phyloP scores from a whole-genome alignment of 2,888 invertebrate genomes.

The Sepiola atlantica region DNA sequence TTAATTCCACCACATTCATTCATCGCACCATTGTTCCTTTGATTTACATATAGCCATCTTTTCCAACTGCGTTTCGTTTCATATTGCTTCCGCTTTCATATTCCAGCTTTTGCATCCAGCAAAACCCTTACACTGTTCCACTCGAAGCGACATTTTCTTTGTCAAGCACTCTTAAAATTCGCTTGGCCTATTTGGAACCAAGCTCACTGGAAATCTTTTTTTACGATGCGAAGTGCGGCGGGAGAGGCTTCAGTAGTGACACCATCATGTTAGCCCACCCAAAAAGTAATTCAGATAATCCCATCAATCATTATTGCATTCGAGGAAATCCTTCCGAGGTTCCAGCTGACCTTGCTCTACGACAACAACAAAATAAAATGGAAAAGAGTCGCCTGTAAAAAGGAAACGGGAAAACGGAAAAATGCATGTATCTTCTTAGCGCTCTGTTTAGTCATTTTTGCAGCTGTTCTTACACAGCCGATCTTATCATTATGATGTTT shows the following conservation, averaged over 20 bases:
- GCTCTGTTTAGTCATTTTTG: background rate
- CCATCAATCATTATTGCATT: background rate
- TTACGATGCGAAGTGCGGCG: background rate
- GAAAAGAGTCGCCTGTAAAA: too few species aligned
- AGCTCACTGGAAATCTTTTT: background rate
- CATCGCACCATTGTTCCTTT: too few species aligned
- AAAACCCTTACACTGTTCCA: background rate
- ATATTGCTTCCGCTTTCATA: background rate
- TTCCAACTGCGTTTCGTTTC: background rate
- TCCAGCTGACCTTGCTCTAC: background rate
- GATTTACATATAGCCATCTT: too few species aligned
- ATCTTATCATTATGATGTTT: background rate
- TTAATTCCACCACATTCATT: too few species aligned
- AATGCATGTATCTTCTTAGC: background rate
- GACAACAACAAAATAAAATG: background rate
- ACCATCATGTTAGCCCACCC: background rate
- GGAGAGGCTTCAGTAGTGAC: background rate
- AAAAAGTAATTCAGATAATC: background rate
- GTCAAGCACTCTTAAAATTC: conserved; percentile 23
- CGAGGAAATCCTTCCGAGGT: background rate
- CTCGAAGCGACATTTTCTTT: background rate
- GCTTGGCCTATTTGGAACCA: conserved; percentile 2
- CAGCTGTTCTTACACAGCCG: background rate
- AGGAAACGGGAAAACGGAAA: background rate
- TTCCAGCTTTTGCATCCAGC: background rate